These are phyloP conservation scores for Drosophila kikkawai DNA, from an alignment of 1,140 invertebrate species.

Conservation along the genomic window DNA sequence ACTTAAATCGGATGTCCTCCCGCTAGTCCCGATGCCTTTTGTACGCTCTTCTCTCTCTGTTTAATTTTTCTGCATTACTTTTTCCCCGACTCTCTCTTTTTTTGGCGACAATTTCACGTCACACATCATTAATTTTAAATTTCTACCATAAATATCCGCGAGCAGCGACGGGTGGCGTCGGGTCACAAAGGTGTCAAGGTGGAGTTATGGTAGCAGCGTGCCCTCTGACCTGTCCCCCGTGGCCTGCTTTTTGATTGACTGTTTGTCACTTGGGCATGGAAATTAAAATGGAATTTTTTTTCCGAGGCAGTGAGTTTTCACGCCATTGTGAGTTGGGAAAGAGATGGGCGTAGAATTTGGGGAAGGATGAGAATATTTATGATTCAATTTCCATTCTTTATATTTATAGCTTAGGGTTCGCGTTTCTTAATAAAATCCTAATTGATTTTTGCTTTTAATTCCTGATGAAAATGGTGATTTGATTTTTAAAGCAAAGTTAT, in stretches of 20 bases:
- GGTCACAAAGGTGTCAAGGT: conserved; percentile 58
- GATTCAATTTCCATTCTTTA: conserved; percentile 7
- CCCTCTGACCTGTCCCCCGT: conserved; percentile 24
- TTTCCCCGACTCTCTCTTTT: conserved; percentile 19
- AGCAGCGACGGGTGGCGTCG: conserved; percentile 14
- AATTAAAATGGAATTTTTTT: conserved; percentile 70
- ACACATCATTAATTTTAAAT: conserved; percentile 82
- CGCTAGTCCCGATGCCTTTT: background rate
- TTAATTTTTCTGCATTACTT: conserved; percentile 42
- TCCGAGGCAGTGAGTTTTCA: background rate
- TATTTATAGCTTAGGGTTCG: background rate
- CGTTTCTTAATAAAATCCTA: background rate
- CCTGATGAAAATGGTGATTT: background rate
- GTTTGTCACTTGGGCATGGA: conserved; percentile 52
- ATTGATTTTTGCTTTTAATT: background rate
- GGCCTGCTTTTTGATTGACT: conserved; percentile 50
- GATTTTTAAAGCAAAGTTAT: background rate
- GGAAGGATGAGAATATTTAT: conserved; percentile 25
- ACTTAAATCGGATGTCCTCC: background rate
- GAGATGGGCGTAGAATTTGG: conserved; percentile 1
- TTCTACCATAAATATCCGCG: conserved; percentile 75
- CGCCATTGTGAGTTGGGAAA: background rate
- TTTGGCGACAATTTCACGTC: conserved; percentile 69
- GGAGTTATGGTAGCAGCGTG: conserved; percentile 44
- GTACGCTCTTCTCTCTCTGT: background rate